These are phyloP conservation scores for Aphidius ervi DNA, from an alignment of 1,140 invertebrate species.

Conservation along the genomic window DNA sequence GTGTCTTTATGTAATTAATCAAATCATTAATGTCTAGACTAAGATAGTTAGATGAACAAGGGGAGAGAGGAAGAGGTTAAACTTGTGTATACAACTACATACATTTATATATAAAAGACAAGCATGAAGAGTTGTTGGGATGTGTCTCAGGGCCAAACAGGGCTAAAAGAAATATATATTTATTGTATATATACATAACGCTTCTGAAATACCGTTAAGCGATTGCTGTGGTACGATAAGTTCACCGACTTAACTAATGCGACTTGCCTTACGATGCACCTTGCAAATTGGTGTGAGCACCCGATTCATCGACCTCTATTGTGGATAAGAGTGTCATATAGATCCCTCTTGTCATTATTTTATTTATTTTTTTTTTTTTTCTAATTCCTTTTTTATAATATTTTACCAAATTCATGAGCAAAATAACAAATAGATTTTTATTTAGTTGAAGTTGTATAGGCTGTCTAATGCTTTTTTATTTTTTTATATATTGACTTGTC, in stretches of 20 bases:
- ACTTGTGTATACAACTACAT: constrained; percentile 26
- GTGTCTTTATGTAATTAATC: constrained; percentile 46
- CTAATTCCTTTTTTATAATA: neutral
- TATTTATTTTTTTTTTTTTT: neutral
- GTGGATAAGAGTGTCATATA: constrained; percentile 12
- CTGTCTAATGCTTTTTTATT: neutral
- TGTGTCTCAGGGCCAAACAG: constrained; percentile 28
- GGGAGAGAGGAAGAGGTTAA: neutral
- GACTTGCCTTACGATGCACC: constrained; percentile 42
- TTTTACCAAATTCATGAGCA: neutral
- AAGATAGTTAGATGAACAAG: constrained; percentile 7
- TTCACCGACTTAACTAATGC: constrained; percentile 47
- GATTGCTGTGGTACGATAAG: constrained; percentile 48
- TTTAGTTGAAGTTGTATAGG: too few relatives aligned
- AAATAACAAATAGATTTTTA: too few relatives aligned
- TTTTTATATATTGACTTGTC: neutral
- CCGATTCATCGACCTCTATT: neutral
- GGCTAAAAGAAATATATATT: constrained; percentile 25
- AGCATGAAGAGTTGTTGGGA: constrained; percentile 10
- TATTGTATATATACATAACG: constrained; percentile 31
- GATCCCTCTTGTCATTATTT: too few relatives aligned
- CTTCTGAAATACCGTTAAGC: constrained; percentile 47
- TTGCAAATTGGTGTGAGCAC: constrained; percentile 47
- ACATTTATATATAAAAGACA: constrained; percentile 2
- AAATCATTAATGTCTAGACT: constrained; percentile 47